phyloP scores from a whole-genome alignment of 2,113 vertebrate genomes.

The Condylura cristata region DNA sequence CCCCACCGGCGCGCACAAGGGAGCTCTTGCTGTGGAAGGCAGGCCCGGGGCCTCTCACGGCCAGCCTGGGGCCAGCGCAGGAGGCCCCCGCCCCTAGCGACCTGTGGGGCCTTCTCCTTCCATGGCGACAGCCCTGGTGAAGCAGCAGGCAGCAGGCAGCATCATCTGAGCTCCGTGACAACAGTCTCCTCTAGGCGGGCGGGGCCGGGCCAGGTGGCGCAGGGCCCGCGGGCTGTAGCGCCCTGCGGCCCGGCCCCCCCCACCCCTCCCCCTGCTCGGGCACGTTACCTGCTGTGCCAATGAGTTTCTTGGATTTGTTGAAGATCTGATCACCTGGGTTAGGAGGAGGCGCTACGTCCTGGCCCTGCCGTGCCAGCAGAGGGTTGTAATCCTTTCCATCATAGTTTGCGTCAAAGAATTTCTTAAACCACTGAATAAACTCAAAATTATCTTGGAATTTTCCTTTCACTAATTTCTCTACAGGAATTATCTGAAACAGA shows the following conservation, averaged over 20 bases:
- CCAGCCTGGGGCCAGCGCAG: not conserved
- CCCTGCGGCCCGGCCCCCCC: conserved; percentile 63
- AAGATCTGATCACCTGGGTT: conserved; percentile 99
- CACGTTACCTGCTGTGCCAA: conserved; percentile 93
- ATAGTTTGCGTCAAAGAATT: conserved; percentile 99
- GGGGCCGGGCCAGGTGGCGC: conserved; percentile 49
- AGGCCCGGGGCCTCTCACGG: not conserved
- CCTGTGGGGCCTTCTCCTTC: conserved; percentile 22
- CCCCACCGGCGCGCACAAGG: not conserved
- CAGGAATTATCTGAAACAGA: conserved; percentile 94
- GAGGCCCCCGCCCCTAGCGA: not conserved
- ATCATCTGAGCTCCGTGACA: conserved; percentile 83
- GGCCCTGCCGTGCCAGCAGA: conserved; percentile 95
- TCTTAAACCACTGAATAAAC: conserved; percentile 99
- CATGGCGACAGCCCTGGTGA: conserved; percentile 28
- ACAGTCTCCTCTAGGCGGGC: conserved; percentile 79
- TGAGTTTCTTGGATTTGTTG: conserved; percentile 97
- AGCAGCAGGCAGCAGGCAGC: conserved; percentile 63
- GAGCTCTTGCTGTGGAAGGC: not conserved
- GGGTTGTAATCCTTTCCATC: conserved; percentile 99
- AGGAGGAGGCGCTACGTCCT: conserved; percentile 92
- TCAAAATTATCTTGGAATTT: conserved; percentile 99
- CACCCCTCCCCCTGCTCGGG: conserved; percentile 74
- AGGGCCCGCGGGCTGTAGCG: conserved; percentile 61
- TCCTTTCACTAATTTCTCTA: conserved; percentile 97